phyloP scores from a whole-genome alignment of 2,888 invertebrate species.

The Calliopum simillimum region DNA sequence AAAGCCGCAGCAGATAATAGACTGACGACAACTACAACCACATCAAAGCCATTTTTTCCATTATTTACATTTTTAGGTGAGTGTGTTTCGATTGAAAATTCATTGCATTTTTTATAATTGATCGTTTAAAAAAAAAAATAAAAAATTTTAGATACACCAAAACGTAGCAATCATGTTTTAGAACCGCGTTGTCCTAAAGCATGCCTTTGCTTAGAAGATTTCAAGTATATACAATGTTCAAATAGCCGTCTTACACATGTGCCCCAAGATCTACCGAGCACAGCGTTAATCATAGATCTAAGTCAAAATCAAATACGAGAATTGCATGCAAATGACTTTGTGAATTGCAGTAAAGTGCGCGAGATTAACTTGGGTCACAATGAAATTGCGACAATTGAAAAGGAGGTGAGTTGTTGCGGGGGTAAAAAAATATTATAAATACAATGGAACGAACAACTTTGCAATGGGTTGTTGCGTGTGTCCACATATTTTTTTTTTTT shows the following conservation, averaged over 20 bases:
- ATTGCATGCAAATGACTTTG: conserved; percentile 58
- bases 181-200: conserved; percentile 61
- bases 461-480: too few relatives aligned
- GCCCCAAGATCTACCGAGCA: conserved; percentile 66
- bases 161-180: conserved; percentile 59
- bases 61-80: conserved; percentile 27
- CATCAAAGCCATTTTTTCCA: conserved; percentile 30
- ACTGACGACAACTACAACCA: conserved; percentile 30
- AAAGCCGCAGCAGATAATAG: conserved; percentile 29
- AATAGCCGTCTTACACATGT: conserved; percentile 69
- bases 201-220: conserved; percentile 62
- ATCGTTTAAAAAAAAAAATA: neutral
- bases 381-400: conserved; percentile 55
- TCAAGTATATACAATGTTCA: conserved; percentile 68
- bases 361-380: conserved; percentile 63
- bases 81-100: conserved; percentile 32
- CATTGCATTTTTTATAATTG: neutral
- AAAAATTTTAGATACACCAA: conserved; percentile 52
- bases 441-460: too few relatives aligned
- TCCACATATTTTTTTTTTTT: too few relatives aligned
- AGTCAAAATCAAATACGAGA: conserved; percentile 62
- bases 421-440: too few relatives aligned
- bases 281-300: conserved; percentile 61
- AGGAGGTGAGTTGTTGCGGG: conserved; percentile 53
- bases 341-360: conserved; percentile 56